These are phyloP conservation scores for Falco concolor DNA, from an alignment of 2,797 vertebrate species.

Conservation along the genomic window DNA sequence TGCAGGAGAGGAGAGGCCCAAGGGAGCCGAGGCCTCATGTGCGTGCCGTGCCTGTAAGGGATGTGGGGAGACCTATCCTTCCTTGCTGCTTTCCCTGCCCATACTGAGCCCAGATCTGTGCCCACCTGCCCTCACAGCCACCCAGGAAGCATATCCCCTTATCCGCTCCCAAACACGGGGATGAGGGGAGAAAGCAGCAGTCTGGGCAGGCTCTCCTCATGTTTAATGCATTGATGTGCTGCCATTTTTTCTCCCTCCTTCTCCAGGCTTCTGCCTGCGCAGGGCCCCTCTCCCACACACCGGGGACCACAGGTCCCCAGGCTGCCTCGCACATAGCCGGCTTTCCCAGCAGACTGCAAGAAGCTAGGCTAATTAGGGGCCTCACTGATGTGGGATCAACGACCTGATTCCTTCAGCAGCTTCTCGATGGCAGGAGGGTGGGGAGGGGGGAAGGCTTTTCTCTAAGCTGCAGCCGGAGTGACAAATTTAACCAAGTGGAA, in stretches of 20 bases:
- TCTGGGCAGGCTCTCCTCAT: neutral
- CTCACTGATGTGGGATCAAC: neutral
- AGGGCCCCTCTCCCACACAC: neutral
- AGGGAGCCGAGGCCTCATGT: neutral
- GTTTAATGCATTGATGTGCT: slow-evolving; percentile 14
- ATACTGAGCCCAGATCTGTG: neutral
- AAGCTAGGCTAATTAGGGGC: slow-evolving; percentile 45
- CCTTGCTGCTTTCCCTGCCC: neutral
- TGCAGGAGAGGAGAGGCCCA: neutral
- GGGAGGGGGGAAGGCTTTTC: slow-evolving; percentile 14
- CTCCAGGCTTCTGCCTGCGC: neutral
- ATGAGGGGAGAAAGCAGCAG: neutral
- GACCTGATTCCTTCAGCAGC: slow-evolving; percentile 60
- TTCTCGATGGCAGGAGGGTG: slow-evolving; percentile 4
- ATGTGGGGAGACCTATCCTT: neutral
- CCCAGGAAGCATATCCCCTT: neutral
- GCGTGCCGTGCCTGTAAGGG: fast-evolving
- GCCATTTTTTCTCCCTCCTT: slow-evolving; percentile 21
- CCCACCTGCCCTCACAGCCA: neutral
- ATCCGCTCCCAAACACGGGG: neutral
- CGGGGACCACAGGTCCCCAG: neutral
- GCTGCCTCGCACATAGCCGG: neutral
- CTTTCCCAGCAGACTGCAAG: neutral
- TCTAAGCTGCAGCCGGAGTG: neutral
- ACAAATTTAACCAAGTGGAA: slow-evolving; percentile 32